phyloP scores from a whole-genome alignment of 1,140 invertebrate genomes.

The Atta texana region DNA sequence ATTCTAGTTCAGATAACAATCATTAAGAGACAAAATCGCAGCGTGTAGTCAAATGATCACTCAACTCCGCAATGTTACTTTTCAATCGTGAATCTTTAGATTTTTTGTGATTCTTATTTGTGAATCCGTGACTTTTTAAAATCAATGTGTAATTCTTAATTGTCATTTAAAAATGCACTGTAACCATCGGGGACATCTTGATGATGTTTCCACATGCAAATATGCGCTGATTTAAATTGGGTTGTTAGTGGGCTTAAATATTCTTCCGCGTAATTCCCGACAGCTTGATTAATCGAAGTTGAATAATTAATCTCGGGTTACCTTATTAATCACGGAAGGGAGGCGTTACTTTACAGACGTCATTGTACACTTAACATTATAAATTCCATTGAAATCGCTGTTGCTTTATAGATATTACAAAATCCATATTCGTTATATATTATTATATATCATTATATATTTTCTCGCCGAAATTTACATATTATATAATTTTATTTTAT shows the following conservation, averaged over 20 bases:
- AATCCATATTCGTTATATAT: background rate
- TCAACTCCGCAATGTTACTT: background rate
- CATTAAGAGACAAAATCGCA: background rate
- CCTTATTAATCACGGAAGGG: constrained; percentile 42
- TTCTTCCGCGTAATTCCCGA: constrained; percentile 40
- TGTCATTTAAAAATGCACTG: background rate
- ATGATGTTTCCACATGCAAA: constrained; percentile 51
- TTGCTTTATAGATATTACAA: constrained; percentile 6
- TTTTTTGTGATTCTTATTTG: background rate
- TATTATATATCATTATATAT: background rate
- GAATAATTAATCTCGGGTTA: constrained; percentile 49
- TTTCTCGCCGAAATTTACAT: background rate
- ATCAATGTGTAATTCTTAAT: background rate
- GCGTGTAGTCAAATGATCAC: background rate
- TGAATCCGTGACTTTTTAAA: background rate
- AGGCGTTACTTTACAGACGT: constrained; percentile 1
- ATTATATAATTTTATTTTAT: background rate
- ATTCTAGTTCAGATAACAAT: constrained; percentile 27
- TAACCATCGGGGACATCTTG: constrained; percentile 31
- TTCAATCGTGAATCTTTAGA: constrained; percentile 20
- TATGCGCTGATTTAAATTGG: constrained; percentile 39
- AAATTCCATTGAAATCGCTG: background rate
- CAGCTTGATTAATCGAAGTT: constrained; percentile 49
- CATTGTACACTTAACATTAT: background rate
- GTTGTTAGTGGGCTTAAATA: constrained; percentile 46